These are phyloP conservation scores for Heliconius charithonia DNA, from an alignment of 2,888 invertebrate genomes.

Conservation along the genomic window DNA sequence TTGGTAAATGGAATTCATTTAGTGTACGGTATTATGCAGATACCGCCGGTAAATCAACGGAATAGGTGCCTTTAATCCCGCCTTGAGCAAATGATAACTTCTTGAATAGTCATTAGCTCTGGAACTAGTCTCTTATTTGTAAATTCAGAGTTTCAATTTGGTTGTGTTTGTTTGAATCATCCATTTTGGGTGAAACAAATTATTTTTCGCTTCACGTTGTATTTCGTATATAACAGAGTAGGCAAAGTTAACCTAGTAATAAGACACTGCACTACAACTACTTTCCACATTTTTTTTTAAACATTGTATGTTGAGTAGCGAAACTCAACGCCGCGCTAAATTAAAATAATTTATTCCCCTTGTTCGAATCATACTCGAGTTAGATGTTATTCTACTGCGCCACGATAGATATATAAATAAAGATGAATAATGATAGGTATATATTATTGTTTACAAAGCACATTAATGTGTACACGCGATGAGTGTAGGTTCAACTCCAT, in stretches of 20 bases:
- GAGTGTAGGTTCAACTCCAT: too few relatives aligned
- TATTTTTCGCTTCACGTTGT: neutral
- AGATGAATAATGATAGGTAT: too few relatives aligned
- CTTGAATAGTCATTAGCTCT: conserved; percentile 37
- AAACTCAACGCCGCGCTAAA: too few relatives aligned
- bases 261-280: neutral
- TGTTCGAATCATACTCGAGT: neutral
- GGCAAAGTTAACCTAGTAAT: neutral
- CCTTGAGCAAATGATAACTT: conserved; percentile 37
- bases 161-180: conserved; percentile 33
- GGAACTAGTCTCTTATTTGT: conserved; percentile 20
- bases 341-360: neutral
- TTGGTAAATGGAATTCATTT: conserved; percentile 28
- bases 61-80: conserved; percentile 61
- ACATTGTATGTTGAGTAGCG: neutral
- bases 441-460: too few relatives aligned
- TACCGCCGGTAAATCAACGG: conserved; percentile 61
- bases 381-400: too few relatives aligned
- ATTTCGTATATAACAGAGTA: neutral
- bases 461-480: too few relatives aligned
- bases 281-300: neutral
- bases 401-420: too few relatives aligned
- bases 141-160: neutral
- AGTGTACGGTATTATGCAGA: conserved; percentile 59
- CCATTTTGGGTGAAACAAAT: neutral